Base-by-base conservation (phyloP, 2,113 vertebrate genomes). In the Vulpes vulpes region DNA sequence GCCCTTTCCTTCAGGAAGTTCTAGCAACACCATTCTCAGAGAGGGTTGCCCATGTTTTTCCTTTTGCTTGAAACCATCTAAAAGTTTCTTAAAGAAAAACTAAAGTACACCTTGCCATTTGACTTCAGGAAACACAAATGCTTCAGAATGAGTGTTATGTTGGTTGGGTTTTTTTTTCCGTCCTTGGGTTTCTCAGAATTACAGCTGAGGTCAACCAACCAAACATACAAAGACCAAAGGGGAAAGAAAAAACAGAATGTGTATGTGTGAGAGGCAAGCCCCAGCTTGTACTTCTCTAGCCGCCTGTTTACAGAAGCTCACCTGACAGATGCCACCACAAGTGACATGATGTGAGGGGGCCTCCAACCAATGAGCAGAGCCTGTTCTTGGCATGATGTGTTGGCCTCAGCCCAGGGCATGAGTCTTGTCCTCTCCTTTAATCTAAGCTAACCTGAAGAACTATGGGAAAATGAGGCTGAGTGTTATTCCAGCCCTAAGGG, bases 161-260 rank as follows among this genome's bases (percentile, higher is more conserved):
- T 25, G 43, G 23, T 16, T 79, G 4, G 43, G 43, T 43, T 27
- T 69, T 96, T 98, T 98, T 98, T 96, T 59, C 96, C 97, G 94
- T 95, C 71, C 91, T 90, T 97, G 95, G 51, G 91, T 85, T 98
- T 98, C 98, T 98, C 98, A 98, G 98, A 98, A 98, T 98, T 74
- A 93, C 89, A 97, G 38, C 85, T 98, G 98, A 98, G 97, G 98
- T 98, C 97, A 98, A 93, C 78, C 35, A 93, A 93, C 30, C 64
- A 91, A 92, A 97, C 83, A 97, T 51, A 38, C 17, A 51, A 94
- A 95, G 89, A 98, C 86, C 55, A 95, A 95, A 98, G 79, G 27
- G 92, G 89, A 74, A 62, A 84, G 67, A 69, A 79, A 86, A 83
- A 84, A 19, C 95, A 69, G 78, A 86, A 60, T 2, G 32, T 60